Base-by-base conservation (phyloP, 2,888 invertebrate species). In the Drosophila atripex region DNA sequence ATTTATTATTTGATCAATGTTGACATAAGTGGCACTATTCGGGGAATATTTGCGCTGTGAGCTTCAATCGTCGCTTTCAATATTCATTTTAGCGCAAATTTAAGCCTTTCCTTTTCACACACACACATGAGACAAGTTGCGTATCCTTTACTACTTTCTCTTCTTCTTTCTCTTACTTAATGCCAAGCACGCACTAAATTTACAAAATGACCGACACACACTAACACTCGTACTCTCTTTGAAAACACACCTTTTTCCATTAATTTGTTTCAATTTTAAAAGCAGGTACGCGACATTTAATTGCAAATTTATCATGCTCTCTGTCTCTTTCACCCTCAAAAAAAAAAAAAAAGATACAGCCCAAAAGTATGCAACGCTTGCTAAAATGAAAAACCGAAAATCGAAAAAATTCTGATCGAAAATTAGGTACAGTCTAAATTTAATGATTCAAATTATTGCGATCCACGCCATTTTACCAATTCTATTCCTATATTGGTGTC, bases 351-450 rank as follows among this genome's bases (percentile, higher is more conserved):
- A 41, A 18, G 64, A 71, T 69, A 75, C 53, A 46, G 70, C 77
- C 70, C 64, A 59, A 80, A 75, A 79, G 77, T 83, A 82, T 77
- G 79, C 83, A 83, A 83, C 72, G 75, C 71, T 78, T 72, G 68
- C 39, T 58, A 79, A 64, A 54, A 65, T 47, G 59, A 51, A 70
- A 58, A 59, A 59, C 43, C 35, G 12, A n/a, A 35, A 35, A 61
- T 59, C 60, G 55, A 66, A 45, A 56, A 59, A 43, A 65, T 71
- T 70, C 47, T 58, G 68, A 79, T 65, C 58, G 58, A 55, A 57
- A 80, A 77, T 86, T 84, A 84, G 84, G 86, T 84, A 84, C 86
- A 86, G 86, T 84, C 66, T 51, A 73, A 74, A 71, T 71, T 64
- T 51, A 78, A 74, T 55, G 57, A 54, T 56, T 65, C 60, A 51